phyloP scores from a whole-genome alignment of 2,888 invertebrate species.

The Sturmia bella region DNA sequence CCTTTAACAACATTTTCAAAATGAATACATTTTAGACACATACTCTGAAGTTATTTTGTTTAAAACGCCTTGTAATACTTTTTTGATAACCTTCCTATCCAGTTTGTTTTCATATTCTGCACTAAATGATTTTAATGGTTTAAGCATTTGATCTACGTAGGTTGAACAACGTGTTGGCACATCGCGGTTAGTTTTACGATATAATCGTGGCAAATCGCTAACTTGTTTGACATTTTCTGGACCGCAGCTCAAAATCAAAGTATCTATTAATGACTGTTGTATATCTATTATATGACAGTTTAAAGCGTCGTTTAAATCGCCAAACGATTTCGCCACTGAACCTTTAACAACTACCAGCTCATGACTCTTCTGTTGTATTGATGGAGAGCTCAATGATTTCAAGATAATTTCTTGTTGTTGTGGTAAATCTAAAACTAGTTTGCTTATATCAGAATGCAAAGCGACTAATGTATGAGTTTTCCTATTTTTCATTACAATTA shows the following conservation, averaged over 20 bases:
- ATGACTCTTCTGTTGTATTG: slow-evolving; percentile 70
- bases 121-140: slow-evolving; percentile 82
- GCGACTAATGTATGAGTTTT: slow-evolving; percentile 75
- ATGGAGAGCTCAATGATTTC: slow-evolving; percentile 82
- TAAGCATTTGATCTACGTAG: slow-evolving; percentile 88
- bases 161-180: slow-evolving; percentile 90
- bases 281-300: slow-evolving; percentile 72
- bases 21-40: slow-evolving; percentile 76
- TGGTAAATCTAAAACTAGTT: slow-evolving; percentile 74
- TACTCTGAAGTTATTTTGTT: slow-evolving; percentile 84
- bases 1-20: background rate
- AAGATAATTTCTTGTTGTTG: slow-evolving; percentile 86
- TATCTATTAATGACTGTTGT: slow-evolving; percentile 89
- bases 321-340: slow-evolving; percentile 75
- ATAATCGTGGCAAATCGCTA: slow-evolving; percentile 95
- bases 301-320: slow-evolving; percentile 73
- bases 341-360: slow-evolving; percentile 68
- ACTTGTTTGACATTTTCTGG: slow-evolving; percentile 89
- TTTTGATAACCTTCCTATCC: slow-evolving; percentile 74
- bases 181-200: slow-evolving; percentile 94
- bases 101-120: slow-evolving; percentile 81
- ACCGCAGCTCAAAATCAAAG: slow-evolving; percentile 88
- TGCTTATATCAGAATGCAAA: slow-evolving; percentile 76
- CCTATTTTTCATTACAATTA: slow-evolving; percentile 68
- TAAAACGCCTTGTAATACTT: slow-evolving; percentile 78